Base-by-base conservation (phyloP, 2,888 invertebrate species). In the Tachina fera region DNA sequence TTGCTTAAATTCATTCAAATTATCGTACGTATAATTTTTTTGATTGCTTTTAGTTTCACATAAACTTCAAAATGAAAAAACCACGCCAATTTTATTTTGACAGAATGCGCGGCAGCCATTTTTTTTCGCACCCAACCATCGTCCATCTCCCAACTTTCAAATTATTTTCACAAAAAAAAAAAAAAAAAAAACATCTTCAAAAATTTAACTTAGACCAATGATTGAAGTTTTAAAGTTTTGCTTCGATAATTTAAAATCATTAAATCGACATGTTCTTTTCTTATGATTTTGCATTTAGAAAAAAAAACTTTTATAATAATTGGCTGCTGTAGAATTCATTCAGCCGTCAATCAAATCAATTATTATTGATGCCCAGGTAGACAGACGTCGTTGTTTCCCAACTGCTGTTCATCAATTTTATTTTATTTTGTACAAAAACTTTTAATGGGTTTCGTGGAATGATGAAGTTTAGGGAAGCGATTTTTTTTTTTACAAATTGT, bases 311-410 rank as follows among this genome's bases (percentile, higher is more conserved):
- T 49, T 19, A 51, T 51, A 58, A 13, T 76, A 61, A 79, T 79
- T 71, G 77, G 77, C 81, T 77, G 81, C 81, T 84, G 81, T 49
- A 67, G 67, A 45, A 49, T 76, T 63, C 88, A 89, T 87, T 88
- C 89, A 90, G 68, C 89, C 91, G 91, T 91, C 91, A 91, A 91
- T 91, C 91, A 91, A 91, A 91, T 91, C 92, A 91, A 91, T 91
- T 91, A 91, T 91, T 91, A 91, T 91, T 90, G 91, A 91, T 90
- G 84, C 6, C 45, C 77, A 78, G 71, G 65, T 72, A 72, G n/a
- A 72, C 61, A 14, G n/a, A 72, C 61, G 14, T 39, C 22, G 19
- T 58, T 58, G 22, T n/a, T 51, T 51, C 45, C 43, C 43, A 43
- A 41, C 13, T 67, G 67, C 39, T 67, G 22, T n/a, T 49, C 41